Conservation (phyloP, 2,113 vertebrate genomes). For the Hyperopisus bebe region DNA sequence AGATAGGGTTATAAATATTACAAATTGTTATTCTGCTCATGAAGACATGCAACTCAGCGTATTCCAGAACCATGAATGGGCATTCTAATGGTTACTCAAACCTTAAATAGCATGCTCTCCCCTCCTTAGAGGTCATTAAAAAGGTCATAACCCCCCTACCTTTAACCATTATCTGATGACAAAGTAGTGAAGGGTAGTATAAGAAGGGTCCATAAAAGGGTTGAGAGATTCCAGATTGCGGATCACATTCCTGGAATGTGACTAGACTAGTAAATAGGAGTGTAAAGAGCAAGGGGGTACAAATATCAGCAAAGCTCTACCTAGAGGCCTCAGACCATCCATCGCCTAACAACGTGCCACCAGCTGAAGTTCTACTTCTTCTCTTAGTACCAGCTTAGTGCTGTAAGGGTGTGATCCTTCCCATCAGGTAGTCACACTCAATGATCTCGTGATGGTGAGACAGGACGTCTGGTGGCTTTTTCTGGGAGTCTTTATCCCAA, state of each 20-base stretch:
- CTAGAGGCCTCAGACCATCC: background rate
- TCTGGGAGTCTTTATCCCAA: background rate
- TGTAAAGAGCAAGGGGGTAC: background rate
- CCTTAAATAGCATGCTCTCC: background rate
- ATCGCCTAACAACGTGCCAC: background rate
- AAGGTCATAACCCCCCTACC: background rate
- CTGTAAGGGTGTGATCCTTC: background rate
- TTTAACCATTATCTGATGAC: background rate
- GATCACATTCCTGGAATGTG: background rate
- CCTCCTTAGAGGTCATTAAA: background rate
- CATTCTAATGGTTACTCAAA: background rate
- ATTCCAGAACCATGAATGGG: background rate
- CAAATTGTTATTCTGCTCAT: background rate
- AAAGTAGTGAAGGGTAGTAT: background rate
- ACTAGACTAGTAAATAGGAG: background rate
- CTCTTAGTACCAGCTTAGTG: background rate
- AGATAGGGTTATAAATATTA: background rate
- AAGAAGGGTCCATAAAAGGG: background rate
- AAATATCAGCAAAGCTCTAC: background rate
- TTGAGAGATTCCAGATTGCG: background rate
- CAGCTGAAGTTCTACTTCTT: background rate
- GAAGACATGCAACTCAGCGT: background rate
- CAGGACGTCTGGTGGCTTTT: background rate
- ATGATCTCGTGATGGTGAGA: background rate
- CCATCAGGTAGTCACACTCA: background rate